Conservation (phyloP, 2,113 vertebrate species). For the Amphiprion ocellaris region DNA sequence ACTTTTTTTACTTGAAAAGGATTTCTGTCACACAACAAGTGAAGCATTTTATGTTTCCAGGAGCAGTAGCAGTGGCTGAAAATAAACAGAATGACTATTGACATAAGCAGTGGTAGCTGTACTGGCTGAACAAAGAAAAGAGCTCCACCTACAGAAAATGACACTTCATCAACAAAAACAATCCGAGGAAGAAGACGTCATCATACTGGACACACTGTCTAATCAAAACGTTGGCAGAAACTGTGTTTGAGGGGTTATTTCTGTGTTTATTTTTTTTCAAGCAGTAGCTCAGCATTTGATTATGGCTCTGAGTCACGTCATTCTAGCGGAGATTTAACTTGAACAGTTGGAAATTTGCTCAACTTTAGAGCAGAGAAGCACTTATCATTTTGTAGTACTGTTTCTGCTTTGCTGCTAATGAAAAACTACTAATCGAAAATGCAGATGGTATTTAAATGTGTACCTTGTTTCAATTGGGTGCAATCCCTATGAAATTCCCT, state of each 20-base stretch:
- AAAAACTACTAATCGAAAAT: slow-evolving; percentile 19
- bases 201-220: not conserved
- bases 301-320: slow-evolving; percentile 1
- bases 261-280: not conserved
- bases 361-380: not conserved
- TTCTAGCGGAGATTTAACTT: not conserved
- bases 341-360: not conserved
- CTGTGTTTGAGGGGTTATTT: not conserved
- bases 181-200: slow-evolving; percentile 13
- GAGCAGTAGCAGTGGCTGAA: slow-evolving; percentile 5
- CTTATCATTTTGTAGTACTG: not conserved
- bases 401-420: not conserved
- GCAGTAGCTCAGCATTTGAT: not conserved
- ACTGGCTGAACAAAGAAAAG: slow-evolving; percentile 25
- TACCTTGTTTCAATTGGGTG: slow-evolving; percentile 32
- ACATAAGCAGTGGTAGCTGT: not conserved
- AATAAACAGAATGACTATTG: slow-evolving; percentile 18
- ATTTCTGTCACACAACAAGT: slow-evolving; percentile 8
- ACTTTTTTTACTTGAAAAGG: not conserved
- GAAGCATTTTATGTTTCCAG: slow-evolving; percentile 19
- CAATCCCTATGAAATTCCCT: not conserved
- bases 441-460: slow-evolving; percentile 36
- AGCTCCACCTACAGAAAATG: slow-evolving; percentile 6
- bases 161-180: slow-evolving; percentile 21
- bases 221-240: not conserved